Percentiles rank a stretch among this genome's conserved stretches.
Conservation (phyloP, 2,797 vertebrate species). For the Halcyon smyrnensis region DNA sequence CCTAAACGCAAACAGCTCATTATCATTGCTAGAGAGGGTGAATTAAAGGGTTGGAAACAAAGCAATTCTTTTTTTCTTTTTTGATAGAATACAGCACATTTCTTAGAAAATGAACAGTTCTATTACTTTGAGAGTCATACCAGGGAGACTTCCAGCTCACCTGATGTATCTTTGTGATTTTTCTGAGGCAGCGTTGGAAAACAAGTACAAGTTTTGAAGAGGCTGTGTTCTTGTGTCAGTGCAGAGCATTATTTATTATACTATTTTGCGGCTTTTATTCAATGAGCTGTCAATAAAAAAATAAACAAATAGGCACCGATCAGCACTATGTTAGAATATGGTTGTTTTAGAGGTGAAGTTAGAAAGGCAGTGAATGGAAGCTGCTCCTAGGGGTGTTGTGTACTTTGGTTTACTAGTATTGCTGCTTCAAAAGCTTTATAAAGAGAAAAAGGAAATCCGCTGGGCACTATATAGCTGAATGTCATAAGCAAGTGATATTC, state of each 20-base stretch:
- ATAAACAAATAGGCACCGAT: not conserved
- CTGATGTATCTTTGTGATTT: not conserved
- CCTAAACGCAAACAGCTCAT: not conserved
- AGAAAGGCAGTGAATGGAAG: conserved; percentile 16
- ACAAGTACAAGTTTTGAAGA: not conserved
- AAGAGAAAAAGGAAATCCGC: conserved; percentile 18
- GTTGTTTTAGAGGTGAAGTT: not conserved
- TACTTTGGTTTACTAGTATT: not conserved
- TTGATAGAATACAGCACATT: not conserved
- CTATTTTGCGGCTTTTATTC: not conserved
- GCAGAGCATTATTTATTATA: not conserved
- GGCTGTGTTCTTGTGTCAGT: not conserved
- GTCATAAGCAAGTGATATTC: conserved; percentile 3
- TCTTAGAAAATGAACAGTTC: not conserved
- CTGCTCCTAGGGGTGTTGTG: conserved; percentile 27
- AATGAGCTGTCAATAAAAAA: not conserved
- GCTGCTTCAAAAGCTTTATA: conserved; percentile 9
- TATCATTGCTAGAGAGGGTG: not conserved
- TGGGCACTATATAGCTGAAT: not conserved
- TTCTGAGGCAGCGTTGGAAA: not conserved
- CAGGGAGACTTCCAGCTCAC: not conserved
- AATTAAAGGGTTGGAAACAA: not conserved
- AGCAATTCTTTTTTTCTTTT: not conserved
- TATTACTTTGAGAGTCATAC: fast-evolving
- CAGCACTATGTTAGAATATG: conserved; percentile 20